A percentile compares a stretch with the other conserved stretches of the same genome.
phyloP scores from a whole-genome alignment of 1,140 invertebrate genomes.

The Drosophila littoralis region DNA sequence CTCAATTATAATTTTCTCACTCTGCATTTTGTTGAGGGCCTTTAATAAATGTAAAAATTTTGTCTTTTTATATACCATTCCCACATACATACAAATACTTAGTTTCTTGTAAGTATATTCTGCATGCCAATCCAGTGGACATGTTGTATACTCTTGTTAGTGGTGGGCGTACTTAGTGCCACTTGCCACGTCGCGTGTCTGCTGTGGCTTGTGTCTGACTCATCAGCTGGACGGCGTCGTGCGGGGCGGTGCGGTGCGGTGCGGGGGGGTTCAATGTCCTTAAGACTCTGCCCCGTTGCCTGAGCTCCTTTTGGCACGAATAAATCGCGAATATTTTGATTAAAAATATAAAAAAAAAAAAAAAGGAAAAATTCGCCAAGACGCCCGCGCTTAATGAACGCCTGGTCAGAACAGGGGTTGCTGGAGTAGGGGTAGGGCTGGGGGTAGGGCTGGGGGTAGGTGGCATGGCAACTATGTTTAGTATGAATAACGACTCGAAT shows the following conservation, averaged over 20 bases:
- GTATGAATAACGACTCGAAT: conserved; percentile 36
- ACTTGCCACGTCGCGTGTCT: conserved; percentile 45
- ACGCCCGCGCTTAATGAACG: conserved; percentile 32
- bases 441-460: not conserved
- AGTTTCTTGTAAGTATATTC: not conserved
- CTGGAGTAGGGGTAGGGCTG: not conserved
- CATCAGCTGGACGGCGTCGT: conserved; percentile 35
- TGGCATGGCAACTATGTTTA: conserved; percentile 7
- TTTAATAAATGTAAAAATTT: conserved; percentile 52
- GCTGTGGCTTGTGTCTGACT: conserved; percentile 24
- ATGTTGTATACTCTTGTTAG: conserved; percentile 32
- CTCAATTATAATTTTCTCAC: conserved; percentile 57
- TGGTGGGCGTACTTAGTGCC: conserved; percentile 16
- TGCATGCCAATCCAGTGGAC: conserved; percentile 45
- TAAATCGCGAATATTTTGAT: conserved; percentile 54
- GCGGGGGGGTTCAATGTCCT: conserved; percentile 46
- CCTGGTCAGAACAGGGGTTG: not conserved
- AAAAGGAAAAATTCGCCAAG: conserved; percentile 14
- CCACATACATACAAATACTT: conserved; percentile 13
- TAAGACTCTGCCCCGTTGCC: conserved; percentile 20
- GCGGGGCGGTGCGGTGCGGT: not conserved
- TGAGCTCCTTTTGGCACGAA: conserved; percentile 25
- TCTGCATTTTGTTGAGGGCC: conserved; percentile 18
- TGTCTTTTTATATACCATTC: conserved; percentile 14
- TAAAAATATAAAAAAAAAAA: conserved; percentile 28